Percentiles rank a stretch among this genome's conserved stretches.
Evolutionary conservation across 2,888 invertebrate genomes (phyloP).

Genomic region (Aporophyla nigra): DNA sequence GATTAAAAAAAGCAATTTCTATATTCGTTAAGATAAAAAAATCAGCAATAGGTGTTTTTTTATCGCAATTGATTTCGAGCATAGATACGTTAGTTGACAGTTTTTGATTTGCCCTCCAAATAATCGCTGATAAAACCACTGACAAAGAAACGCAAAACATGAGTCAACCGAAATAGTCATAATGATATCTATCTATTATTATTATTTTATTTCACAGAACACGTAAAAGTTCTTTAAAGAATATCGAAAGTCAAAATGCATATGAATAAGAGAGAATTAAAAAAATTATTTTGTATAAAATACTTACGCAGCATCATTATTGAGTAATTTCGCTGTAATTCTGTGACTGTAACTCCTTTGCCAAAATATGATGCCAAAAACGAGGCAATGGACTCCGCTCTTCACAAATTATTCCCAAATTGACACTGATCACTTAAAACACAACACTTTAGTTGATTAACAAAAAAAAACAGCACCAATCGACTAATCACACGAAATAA

Average conservation of each 20-base stretch:
- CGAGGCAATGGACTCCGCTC: constrained; percentile 21
- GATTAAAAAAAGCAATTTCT: not conserved
- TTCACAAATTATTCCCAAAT: constrained; percentile 36
- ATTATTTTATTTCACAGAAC: not conserved
- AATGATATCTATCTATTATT: too few relatives aligned
- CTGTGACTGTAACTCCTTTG: constrained; percentile 34
- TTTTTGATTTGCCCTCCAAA: constrained; percentile 48
- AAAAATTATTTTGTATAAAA: not conserved
- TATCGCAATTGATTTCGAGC: constrained; percentile 23
- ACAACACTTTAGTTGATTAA: constrained; percentile 31
- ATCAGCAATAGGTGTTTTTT: not conserved
- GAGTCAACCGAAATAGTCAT: not conserved
- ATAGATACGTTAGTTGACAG: constrained; percentile 13
- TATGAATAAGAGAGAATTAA: not conserved
- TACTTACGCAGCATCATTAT: constrained; percentile 65
- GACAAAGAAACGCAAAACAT: constrained; percentile 4
- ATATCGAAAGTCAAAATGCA: not conserved
- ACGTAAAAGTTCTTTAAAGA: not conserved
- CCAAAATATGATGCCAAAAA: constrained; percentile 56
- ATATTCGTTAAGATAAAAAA: constrained; percentile 10
- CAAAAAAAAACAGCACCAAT: constrained; percentile 21
- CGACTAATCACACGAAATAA: constrained; percentile 23
- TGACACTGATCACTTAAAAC: constrained; percentile 20
- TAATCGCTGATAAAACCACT: constrained; percentile 22
- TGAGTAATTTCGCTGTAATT: constrained; percentile 44